Evolutionary conservation across 2,797 vertebrate species (phyloP), one percentile per base, ranked within the genome.

Genomic region (Cuculus canorus): DNA sequence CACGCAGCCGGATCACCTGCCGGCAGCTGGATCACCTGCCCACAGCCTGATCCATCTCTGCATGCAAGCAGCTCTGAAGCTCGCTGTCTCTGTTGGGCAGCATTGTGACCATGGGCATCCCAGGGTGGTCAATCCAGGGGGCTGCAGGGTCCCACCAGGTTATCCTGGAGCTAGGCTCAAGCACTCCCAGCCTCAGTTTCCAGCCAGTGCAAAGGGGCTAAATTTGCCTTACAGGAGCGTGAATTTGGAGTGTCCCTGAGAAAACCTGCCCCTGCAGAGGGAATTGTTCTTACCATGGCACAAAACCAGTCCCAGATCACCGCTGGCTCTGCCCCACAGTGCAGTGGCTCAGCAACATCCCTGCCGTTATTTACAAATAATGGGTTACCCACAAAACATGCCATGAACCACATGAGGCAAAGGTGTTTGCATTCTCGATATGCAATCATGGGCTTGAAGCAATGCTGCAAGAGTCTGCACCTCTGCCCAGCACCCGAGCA

Each of bases 321-420:
- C 77, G 81, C 92, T 91, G 89, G 71, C 86, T 93, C 59, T 15
- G 1, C 1, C 23, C 81, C 0, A 2, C 76, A 14, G 18, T 1
- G 4, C 9, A 2, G 76, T 91, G 93, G 84, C 66, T 93, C 94
- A 86, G 88, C 88, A 82, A 50, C 11, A 6, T 64, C 88, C 86
- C 73, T 63, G 83, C 80, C 39, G 7, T 68, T 92, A 76, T 90
- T 95, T 91, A 91, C 93, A 88, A 94, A 94, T 61, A 81, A n/a
- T n/a, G 71, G 91, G 72, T 1, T 61, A 35, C 39, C 56, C 92
- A 63, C n/a, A 0, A 50, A 77, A 94, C 94, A 94, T 92, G 93
- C 92, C 4, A 2, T 23, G 2, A 22, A 71, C 50, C 43, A 22
- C 88, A 82, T 28, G 88, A 94, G 90, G 94, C 91, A 65, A 90